Evolutionary conservation across 2,888 invertebrate genomes (phyloP).

Genomic region (Chrysopilus asiliformis): DNA sequence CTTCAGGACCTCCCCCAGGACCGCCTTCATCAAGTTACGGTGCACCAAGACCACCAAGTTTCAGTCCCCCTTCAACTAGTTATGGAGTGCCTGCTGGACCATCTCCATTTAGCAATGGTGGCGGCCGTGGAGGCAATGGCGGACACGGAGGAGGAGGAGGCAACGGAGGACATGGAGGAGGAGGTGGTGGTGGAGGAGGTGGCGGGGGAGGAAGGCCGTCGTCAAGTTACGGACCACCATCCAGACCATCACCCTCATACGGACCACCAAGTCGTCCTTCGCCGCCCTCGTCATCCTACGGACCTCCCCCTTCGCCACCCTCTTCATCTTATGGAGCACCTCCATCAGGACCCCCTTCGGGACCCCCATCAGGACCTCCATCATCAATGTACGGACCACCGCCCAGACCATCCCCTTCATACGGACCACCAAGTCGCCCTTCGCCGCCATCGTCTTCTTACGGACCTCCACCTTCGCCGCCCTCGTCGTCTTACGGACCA

Average conservation of each 20-base stretch:
- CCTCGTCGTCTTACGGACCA: slow-evolving; percentile 26
- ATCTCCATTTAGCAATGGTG: slow-evolving; percentile 35
- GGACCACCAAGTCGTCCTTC: slow-evolving; percentile 30
- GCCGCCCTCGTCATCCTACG: slow-evolving; percentile 28
- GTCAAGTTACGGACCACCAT: slow-evolving; percentile 36
- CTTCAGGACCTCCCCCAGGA: slow-evolving; percentile 40
- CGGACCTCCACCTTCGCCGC: slow-evolving; percentile 26
- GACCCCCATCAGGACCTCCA: slow-evolving; percentile 17
- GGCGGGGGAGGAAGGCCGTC: slow-evolving; percentile 34
- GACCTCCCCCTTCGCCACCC: slow-evolving; percentile 34
- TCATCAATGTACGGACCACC: slow-evolving; percentile 36
- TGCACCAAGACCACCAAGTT: slow-evolving; percentile 27
- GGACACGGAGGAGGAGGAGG: too few species aligned
- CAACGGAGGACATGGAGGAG: too few species aligned
- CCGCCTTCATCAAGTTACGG: slow-evolving; percentile 30
- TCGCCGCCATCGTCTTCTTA: slow-evolving; percentile 19
- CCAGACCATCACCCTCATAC: slow-evolving; percentile 37
- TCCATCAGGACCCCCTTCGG: slow-evolving; percentile 32
- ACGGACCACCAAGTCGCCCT: slow-evolving; percentile 26
- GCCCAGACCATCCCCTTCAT: slow-evolving; percentile 27
- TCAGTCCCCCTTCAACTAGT: slow-evolving; percentile 38
- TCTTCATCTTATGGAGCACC: slow-evolving; percentile 40
- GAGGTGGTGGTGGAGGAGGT: slow-evolving; percentile 23
- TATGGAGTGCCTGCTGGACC: slow-evolving; percentile 44
- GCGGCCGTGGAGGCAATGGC: slow-evolving; percentile 25